Base-by-base conservation (phyloP, 2,797 vertebrate genomes). In the Heteromormyrus szaboi region DNA sequence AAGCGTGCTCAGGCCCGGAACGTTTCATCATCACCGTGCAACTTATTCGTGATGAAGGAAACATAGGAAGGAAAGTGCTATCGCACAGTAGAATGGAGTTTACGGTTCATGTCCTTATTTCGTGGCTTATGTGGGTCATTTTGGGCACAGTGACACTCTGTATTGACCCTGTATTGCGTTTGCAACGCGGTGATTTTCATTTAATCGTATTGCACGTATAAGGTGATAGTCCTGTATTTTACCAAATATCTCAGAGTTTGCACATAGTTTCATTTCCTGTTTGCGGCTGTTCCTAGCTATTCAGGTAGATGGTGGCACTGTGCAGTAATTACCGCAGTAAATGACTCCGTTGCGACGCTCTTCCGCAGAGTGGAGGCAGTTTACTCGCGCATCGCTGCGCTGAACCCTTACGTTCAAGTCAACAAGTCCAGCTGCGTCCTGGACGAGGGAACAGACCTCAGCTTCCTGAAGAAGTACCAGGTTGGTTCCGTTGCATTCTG, bases 361-460 rank as follows among this genome's bases (percentile, higher is more conserved):
- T 88, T 0, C 93, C 91, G 92, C 92, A 99, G 99, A 92, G 97
- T 97, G 89, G 97, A 98, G 92, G 97, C 97, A 25, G 96, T 97
- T 0, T 96, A 97, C 93, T 94, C 94, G 53, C 96, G 91, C 62
- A 95, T 99, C 86, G 96, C 97, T 88, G 98, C 98, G 91, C 93
- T 99, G 90, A 99, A 99, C 94, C 98, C 98, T 0, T 98, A 99
- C 59, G 99, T 99, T 88, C 97, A 96, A 76, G 97, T 99, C 87
- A 96, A 95, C 89, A 94, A 96, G 83, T 98, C 97, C 3, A 95
- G 94, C 89, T 90, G 94, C 76, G 91, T 95, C 79, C 92, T 99
- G 86, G 96, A 97, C 72, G 95, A 98, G 92, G 95, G 91, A 46
- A 96, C 97, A 68, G 97, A 99, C 93, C 95, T 99, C 88, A 96